Evolutionary conservation across 1,140 invertebrate species (phyloP).

Genomic region (Hesperophylax magnus): DNA sequence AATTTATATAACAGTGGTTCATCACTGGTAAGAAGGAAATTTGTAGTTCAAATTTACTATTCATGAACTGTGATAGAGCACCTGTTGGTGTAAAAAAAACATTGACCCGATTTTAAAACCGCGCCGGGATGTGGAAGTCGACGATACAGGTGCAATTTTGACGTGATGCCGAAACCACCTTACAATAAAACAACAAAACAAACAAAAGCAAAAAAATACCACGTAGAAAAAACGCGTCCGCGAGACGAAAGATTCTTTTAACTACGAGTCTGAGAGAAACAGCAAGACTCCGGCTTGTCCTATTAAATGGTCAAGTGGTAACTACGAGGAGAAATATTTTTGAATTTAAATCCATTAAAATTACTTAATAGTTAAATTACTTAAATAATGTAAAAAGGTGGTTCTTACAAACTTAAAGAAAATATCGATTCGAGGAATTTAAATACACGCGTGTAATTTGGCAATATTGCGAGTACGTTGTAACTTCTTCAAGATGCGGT

Average conservation of each 20-base stretch:
- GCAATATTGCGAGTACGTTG: no score
- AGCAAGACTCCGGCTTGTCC: neutral
- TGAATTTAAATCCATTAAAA: neutral
- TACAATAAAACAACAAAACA: conserved; percentile 58
- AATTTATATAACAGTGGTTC: no score
- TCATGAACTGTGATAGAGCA: no score
- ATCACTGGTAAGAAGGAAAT: neutral
- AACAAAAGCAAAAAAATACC: conserved; percentile 42
- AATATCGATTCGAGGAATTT: no score
- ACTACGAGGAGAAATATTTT: conserved; percentile 19
- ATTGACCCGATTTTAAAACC: conserved; percentile 38
- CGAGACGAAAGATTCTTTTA: conserved; percentile 47
- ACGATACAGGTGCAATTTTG: conserved; percentile 57
- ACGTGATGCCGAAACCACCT: conserved; percentile 58
- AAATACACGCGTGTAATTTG: no score
- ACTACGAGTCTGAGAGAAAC: conserved; percentile 44
- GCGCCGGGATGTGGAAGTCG: conserved; percentile 44
- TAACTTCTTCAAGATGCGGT: no score
- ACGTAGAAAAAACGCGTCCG: conserved; percentile 47
- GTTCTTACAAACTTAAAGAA: no score
- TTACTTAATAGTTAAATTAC: neutral
- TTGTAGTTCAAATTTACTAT: neutral
- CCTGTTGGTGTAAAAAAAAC: no score
- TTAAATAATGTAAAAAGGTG: neutral
- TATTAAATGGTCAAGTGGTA: neutral